Conservation (phyloP, 2,113 vertebrate species). For the Ploceus nigricollis region DNA sequence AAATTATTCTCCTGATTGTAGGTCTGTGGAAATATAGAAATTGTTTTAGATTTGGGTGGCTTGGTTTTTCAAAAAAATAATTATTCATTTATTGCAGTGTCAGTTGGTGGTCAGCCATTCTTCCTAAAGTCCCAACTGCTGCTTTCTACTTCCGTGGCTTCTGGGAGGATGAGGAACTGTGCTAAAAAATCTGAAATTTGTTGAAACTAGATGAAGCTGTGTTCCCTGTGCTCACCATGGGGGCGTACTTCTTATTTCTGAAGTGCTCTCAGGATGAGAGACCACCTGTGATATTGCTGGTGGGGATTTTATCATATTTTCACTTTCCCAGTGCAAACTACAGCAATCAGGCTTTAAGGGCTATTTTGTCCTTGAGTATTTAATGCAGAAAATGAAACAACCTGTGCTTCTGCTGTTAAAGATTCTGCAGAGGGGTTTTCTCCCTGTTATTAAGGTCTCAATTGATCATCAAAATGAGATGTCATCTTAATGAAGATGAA, state of each 20-base stretch:
- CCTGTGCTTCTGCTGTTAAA: not conserved
- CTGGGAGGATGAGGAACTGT: not conserved
- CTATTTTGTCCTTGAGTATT: not conserved
- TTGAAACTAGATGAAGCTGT: not conserved
- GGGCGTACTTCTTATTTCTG: not conserved
- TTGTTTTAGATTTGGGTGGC: not conserved
- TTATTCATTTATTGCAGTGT: not conserved
- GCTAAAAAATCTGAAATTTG: not conserved
- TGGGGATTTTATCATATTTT: not conserved
- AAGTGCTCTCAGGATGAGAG: not conserved
- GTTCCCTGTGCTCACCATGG: not conserved
- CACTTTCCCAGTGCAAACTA: not conserved
- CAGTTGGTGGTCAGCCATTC: not conserved
- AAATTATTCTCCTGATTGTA: not conserved
- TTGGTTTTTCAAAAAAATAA: not conserved
- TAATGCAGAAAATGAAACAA: not conserved
- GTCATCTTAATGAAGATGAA: slow-evolving; percentile 29
- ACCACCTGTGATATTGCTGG: not conserved
- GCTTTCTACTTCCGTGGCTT: not conserved
- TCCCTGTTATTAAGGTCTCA: not conserved
- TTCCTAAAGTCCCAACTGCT: not conserved
- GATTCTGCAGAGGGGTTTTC: not conserved
- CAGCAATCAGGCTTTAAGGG: not conserved
- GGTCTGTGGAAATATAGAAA: not conserved
- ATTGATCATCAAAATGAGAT: slow-evolving; percentile 1